phyloP scores from a whole-genome alignment of 2,797 vertebrate species.

The Pelodytes ibericus region DNA sequence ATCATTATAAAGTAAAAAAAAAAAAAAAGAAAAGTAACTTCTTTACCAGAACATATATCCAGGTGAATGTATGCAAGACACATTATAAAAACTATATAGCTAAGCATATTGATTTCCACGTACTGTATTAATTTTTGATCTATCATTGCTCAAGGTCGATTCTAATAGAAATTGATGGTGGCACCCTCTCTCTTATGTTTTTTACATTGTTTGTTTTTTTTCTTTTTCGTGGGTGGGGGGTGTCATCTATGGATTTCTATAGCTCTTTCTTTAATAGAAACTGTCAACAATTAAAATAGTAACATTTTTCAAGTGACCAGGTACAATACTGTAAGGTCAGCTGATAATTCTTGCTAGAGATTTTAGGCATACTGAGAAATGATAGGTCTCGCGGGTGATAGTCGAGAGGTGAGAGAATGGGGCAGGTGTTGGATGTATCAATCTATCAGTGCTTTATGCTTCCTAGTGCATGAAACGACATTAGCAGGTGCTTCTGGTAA shows the following conservation, averaged over 20 bases:
- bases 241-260: conserved; percentile 28
- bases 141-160: conserved; percentile 44
- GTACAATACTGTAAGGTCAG: conserved; percentile 42
- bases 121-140: conserved; percentile 45
- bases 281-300: conserved; percentile 53
- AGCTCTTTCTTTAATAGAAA: conserved; percentile 23
- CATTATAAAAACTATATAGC: conserved; percentile 7
- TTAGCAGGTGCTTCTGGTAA: conserved; percentile 44
- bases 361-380: conserved; percentile 38
- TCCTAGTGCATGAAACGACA: conserved; percentile 38
- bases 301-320: conserved; percentile 51
- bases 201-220: neutral
- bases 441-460: conserved; percentile 44
- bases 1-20: conserved; percentile 4
- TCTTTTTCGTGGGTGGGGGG: neutral
- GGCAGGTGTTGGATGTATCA: conserved; percentile 50
- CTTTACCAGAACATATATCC: neutral
- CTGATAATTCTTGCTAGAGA: conserved; percentile 33
- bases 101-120: conserved; percentile 39
- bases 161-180: conserved; percentile 38
- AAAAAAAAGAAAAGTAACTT: conserved; percentile 15
- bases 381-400: conserved; percentile 22
- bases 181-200: neutral
- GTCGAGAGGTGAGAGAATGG: conserved; percentile 36
- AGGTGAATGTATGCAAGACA: conserved; percentile 17